These are phyloP conservation scores for Synanceia verrucosa DNA, from an alignment of 2,797 vertebrate genomes.

Conservation along the genomic window DNA sequence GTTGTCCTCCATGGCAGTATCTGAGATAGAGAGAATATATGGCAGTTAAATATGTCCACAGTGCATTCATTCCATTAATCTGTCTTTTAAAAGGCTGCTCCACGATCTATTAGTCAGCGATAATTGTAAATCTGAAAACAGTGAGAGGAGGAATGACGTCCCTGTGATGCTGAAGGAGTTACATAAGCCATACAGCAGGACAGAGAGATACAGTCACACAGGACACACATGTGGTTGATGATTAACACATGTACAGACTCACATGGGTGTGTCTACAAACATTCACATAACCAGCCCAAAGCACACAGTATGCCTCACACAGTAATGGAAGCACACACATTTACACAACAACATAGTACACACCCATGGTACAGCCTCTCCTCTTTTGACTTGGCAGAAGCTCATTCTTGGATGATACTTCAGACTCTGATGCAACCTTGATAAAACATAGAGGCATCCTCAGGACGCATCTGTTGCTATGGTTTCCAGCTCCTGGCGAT, in stretches of 20 bases:
- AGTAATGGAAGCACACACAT: constrained; percentile 22
- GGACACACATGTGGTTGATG: constrained; percentile 43
- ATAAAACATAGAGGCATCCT: constrained; percentile 48
- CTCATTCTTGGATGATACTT: constrained; percentile 13
- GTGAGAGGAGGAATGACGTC: constrained; percentile 32
- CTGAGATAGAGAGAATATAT: constrained; percentile 36
- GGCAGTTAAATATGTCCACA: background rate
- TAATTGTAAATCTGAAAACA: constrained; percentile 33
- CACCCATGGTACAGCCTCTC: constrained; percentile 32
- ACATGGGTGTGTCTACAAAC: constrained; percentile 20
- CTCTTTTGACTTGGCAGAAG: constrained; percentile 16
- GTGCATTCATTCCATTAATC: background rate
- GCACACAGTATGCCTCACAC: constrained; percentile 28
- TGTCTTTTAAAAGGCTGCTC: constrained; percentile 2
- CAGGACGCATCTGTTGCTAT: constrained; percentile 65
- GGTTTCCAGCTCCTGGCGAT: constrained; percentile 46
- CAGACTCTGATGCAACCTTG: constrained; percentile 35
- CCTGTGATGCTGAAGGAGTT: constrained; percentile 18
- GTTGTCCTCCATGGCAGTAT: constrained; percentile 30
- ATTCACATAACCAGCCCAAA: constrained; percentile 7
- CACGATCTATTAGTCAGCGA: constrained; percentile 32
- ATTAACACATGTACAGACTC: constrained; percentile 51
- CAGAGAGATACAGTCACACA: background rate
- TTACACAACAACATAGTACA: constrained; percentile 21
- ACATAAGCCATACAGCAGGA: constrained; percentile 7